These are phyloP conservation scores for Xestia xanthographa DNA, from an alignment of 2,888 invertebrate genomes.

Conservation along the genomic window DNA sequence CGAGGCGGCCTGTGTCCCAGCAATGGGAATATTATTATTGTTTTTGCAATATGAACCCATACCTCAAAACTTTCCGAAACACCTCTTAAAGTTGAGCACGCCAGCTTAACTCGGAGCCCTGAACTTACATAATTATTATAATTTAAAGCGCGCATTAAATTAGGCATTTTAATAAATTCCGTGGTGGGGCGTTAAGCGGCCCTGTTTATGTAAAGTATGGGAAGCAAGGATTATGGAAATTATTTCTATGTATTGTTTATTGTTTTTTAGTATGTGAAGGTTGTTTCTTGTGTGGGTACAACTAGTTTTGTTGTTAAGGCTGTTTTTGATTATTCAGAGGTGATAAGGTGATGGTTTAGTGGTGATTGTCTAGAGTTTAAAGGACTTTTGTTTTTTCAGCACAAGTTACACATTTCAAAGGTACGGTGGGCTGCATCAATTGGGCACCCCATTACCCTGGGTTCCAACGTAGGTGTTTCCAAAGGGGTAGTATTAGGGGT, in stretches of 20 bases:
- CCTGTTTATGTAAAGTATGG: slow-evolving; percentile 49
- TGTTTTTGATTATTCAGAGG: no score
- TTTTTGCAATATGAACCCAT: background rate
- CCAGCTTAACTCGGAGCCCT: slow-evolving; percentile 44
- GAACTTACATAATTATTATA: slow-evolving; percentile 65
- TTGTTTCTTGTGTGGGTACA: background rate
- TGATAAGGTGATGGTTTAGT: no score
- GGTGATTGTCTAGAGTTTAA: background rate
- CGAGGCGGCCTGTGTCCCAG: background rate
- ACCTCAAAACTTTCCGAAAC: slow-evolving; percentile 24
- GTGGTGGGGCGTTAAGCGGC: slow-evolving; percentile 71
- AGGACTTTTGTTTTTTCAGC: background rate
- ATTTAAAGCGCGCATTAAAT: slow-evolving; percentile 75
- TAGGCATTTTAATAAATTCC: slow-evolving; percentile 80
- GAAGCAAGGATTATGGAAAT: slow-evolving; percentile 38
- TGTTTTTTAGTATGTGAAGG: slow-evolving; percentile 20
- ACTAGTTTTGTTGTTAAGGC: background rate
- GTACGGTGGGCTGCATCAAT: background rate
- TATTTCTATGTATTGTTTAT: slow-evolving; percentile 34
- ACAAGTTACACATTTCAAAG: background rate
- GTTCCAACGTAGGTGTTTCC: no score
- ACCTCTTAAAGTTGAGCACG: slow-evolving; percentile 29
- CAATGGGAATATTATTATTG: background rate
- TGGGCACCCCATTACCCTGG: no score
- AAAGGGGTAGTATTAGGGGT: no score